phyloP scores from a whole-genome alignment of 2,888 invertebrate species.

The Cosmia trapezina region DNA sequence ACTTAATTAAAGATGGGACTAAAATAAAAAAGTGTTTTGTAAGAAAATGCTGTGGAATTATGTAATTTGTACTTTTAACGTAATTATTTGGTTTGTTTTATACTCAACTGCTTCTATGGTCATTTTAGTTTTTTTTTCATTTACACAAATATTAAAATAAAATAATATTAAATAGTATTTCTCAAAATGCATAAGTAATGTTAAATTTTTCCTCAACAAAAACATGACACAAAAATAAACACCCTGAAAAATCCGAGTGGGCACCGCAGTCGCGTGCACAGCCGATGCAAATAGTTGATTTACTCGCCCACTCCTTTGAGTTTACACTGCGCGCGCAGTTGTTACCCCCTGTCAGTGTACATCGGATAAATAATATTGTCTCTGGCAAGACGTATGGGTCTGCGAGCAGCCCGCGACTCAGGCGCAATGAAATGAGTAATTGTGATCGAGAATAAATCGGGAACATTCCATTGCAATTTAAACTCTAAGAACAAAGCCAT shows the following conservation, averaged over 20 bases:
- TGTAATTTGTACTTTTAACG: not conserved
- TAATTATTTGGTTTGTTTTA: not conserved
- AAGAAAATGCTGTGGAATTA: not conserved
- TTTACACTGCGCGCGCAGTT: slow-evolving; percentile 74
- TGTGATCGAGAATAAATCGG: slow-evolving; percentile 74
- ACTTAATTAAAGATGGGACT: not conserved
- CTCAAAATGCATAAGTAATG: not conserved
- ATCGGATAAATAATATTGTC: slow-evolving; percentile 84
- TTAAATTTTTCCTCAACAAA: not conserved
- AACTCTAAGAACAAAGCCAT: not conserved
- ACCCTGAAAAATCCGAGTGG: slow-evolving; percentile 49
- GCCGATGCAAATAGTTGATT: slow-evolving; percentile 87
- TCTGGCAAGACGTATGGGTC: slow-evolving; percentile 78
- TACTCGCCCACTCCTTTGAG: slow-evolving; percentile 77
- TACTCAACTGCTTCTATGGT: not conserved
- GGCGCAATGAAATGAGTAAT: slow-evolving; percentile 83
- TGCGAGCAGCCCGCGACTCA: slow-evolving; percentile 72
- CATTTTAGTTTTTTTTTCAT: not conserved
- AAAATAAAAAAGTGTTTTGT: not conserved
- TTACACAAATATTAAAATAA: not conserved
- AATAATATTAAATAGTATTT: not conserved
- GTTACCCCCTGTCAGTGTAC: slow-evolving; percentile 74
- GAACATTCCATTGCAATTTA: slow-evolving; percentile 5
- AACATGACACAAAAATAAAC: slow-evolving; percentile 9
- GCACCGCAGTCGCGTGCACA: slow-evolving; percentile 33